Base-by-base conservation (phyloP, 2,113 vertebrate species). In the Ariopsis seemanni region DNA sequence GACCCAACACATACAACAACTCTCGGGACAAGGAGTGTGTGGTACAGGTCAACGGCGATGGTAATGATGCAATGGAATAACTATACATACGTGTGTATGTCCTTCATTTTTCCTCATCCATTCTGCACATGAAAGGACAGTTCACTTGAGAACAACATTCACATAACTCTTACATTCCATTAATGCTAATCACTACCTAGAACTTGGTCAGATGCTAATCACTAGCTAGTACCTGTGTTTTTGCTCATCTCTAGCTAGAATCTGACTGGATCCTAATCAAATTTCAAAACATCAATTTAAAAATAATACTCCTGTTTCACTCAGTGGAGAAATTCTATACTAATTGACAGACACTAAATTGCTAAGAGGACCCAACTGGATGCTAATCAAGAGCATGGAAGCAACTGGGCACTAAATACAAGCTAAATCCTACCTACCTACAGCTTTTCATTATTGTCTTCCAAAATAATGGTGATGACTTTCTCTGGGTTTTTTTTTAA, bases 11-110 rank as follows among this genome's bases (percentile, higher is more conserved):
- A 77, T 95, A 94, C 89, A 95, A 95, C 52, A 97, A 94, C 83
- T 92, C 95, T 62, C 94, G 93, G 84, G 97, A 96, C 93, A 98
- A 98, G 94, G 97, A 95, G 87, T 96, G 96, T 92, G 96, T 97
- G 86, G 96, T 97, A 86, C 95, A 95, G 90, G 95, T 97, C 90
- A 99, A 98, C 0, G 97, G 97, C 78, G 97, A 98, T 88, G 95
- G 95, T 22, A 94, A 89, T 10, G 94, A 96, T 74, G 90, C 91
- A 27, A 93, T 93, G 90, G 95, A 95, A 88, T 95, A 91, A 90
- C 25, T 78, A 48, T 80, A 50, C 15, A 50, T 84, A 14, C 87
- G 8, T 78, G 74, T 77, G 83, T 57, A 7, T 25, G n/a, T 80
- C 78, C 30, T 82, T 10, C 18, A 48, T 79, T 63, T 17, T 42